Evolutionary conservation across 2,888 invertebrate genomes (phyloP).

Genomic region (Limnephilus lunatus): DNA sequence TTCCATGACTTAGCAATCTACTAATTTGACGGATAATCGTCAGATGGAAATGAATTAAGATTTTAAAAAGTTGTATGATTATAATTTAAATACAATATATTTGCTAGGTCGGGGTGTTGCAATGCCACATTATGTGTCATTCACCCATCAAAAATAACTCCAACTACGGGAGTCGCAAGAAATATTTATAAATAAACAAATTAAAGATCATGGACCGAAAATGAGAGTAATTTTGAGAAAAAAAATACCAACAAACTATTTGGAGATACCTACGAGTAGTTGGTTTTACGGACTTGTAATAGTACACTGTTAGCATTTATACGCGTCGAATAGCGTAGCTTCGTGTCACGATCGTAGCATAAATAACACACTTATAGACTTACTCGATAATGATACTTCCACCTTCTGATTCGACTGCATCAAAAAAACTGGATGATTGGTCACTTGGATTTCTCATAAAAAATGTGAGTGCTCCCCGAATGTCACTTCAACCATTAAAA

Average conservation of each 20-base stretch:
- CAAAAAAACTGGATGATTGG: constrained; percentile 45
- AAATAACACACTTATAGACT: constrained; percentile 62
- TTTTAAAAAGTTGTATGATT: no score
- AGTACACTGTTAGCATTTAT: constrained; percentile 16
- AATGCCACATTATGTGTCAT: not conserved
- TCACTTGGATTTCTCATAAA: constrained; percentile 5
- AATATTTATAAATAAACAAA: not conserved
- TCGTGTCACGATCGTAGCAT: constrained; percentile 63
- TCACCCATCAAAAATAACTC: not conserved
- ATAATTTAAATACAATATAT: no score
- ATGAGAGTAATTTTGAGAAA: not conserved
- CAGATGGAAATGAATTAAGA: no score
- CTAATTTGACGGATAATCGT: no score
- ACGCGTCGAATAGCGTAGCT: constrained; percentile 52
- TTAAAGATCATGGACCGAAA: not conserved
- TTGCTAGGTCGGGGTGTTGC: no score
- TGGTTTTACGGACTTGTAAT: not conserved
- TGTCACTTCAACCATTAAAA: not conserved
- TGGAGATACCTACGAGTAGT: not conserved
- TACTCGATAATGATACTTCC: constrained; percentile 64
- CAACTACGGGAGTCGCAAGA: not conserved
- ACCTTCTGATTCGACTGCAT: constrained; percentile 54
- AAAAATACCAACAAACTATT: not conserved
- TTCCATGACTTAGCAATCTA: no score
- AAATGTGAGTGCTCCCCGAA: no score